Base-by-base conservation (phyloP, 1,140 invertebrate species). In the Drosophila lacertosa region DNA sequence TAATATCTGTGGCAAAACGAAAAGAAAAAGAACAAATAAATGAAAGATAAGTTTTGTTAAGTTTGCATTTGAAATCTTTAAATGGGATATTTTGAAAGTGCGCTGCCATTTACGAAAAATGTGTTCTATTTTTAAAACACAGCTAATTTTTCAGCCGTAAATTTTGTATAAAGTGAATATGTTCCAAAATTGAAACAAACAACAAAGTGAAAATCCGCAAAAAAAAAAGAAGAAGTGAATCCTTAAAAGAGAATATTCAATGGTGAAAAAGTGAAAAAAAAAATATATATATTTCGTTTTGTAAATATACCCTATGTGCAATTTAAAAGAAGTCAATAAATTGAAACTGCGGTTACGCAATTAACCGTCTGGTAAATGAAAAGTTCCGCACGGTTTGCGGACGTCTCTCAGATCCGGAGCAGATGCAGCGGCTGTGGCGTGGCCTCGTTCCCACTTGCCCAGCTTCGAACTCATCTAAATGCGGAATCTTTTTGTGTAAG, bases 51-150 rank as follows among this genome's bases (percentile, higher is more conserved):
- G 51, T 73, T 47, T 10, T 0, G 1, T 57, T 57, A 47, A 42
- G 45, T 50, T 74, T 78, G 82, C 76, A 84, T 89, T 89, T 82
- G 39, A 54, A 65, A 33, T 42, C 29, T 55, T 15, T 39, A 59
- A 18, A 54, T 57, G 44, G 62, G 35, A 83, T 69, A 72, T 65
- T 59, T 76, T 45, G 35, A 77, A 73, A 70, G 77, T 88, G 57
- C 57, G 77, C 77, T 78, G 82, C 83, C 74, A 82, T 78, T 86
- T 64, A 78, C 39, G 39, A 77, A 77, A 67, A 82, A 71, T 73
- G 58, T 75, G 82, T 86, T 81, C 89, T 90, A 90, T 90, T 90
- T 90, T 70, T 90, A 90, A 81, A 90, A 86, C 84, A 90, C 53
- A 90, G 89, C 89, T 78, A 90, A 90, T 74, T 81, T 79, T 74